phyloP scores from a whole-genome alignment of 2,113 vertebrate genomes.

The Felis catus region F.catus_Fca126_mat1.0 CM031418.1:71102001-71102500 shows the following conservation, averaged over 20 bases:
- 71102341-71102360: constrained; percentile 41
- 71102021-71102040: background rate
- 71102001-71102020: background rate
- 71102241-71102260: background rate
- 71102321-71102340: background rate
- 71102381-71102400: constrained; percentile 91
- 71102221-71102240: background rate
- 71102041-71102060: background rate
- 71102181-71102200: background rate
- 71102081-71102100: constrained; percentile 20
- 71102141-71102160: background rate
- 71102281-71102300: background rate
- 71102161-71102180: background rate
- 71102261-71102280: background rate
- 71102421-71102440: constrained; percentile 85
- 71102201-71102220: constrained; percentile 14
- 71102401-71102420: constrained; percentile 81
- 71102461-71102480: constrained; percentile 87
- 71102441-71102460: constrained; percentile 89
- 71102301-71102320: constrained; percentile 29
- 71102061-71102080: background rate
- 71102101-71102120: constrained; percentile 27
- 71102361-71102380: background rate
- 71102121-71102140: background rate
- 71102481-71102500: constrained; percentile 17